Conservation (phyloP, 2,888 invertebrate species). For the Orchestes rusci region DNA sequence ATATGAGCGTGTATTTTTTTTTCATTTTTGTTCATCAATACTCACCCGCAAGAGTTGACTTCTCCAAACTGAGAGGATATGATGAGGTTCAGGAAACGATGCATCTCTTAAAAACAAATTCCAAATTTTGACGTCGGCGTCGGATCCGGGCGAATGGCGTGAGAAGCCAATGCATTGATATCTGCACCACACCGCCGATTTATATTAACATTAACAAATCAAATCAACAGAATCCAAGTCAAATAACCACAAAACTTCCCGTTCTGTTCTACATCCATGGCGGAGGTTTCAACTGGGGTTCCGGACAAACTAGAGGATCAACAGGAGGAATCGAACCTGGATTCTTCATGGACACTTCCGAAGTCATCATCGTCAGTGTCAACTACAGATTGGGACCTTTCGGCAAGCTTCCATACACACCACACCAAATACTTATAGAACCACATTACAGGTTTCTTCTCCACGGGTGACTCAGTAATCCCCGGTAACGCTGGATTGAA, state of each 20-base stretch:
- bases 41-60: no score
- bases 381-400: slow-evolving; percentile 32
- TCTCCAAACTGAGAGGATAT: no score
- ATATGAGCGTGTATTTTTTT: no score
- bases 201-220: no score
- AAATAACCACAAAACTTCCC: slow-evolving; percentile 20
- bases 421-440: no score
- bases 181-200: no score
- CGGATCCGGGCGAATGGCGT: no score
- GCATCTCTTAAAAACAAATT: no score
- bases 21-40: no score
- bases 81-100: no score
- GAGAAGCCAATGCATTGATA: no score
- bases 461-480: slow-evolving; percentile 22
- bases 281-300: slow-evolving; percentile 28
- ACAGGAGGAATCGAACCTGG: slow-evolving; percentile 21
- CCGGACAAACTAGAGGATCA: slow-evolving; percentile 17
- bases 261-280: slow-evolving; percentile 32
- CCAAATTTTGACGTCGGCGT: no score
- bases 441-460: slow-evolving; percentile 19
- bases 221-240: slow-evolving; percentile 23
- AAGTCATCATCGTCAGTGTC: slow-evolving; percentile 28
- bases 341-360: slow-evolving; percentile 27
- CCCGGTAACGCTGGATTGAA: slow-evolving; percentile 22
- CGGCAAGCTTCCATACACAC: slow-evolving; percentile 25